phyloP scores from a whole-genome alignment of 2,888 invertebrate genomes.

The Adelognathus sp. region DNA sequence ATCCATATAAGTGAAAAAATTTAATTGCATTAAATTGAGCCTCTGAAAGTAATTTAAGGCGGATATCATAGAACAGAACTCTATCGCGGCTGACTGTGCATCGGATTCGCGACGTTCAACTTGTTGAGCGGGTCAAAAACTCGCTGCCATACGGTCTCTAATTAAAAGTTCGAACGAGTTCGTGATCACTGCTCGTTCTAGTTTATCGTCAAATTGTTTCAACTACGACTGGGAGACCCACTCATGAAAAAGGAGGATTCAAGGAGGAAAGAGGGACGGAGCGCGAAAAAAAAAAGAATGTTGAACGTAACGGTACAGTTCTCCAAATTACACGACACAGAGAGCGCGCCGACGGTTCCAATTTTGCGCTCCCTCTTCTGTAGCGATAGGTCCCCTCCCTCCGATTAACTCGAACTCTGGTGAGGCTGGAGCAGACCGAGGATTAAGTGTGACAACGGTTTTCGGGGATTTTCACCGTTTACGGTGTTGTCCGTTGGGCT shows the following conservation, averaged over 20 bases:
- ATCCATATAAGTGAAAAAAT: neutral
- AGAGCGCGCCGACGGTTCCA: conserved; percentile 43
- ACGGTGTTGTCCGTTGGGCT: conserved; percentile 46
- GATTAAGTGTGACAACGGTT: conserved; percentile 59
- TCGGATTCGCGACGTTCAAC: neutral
- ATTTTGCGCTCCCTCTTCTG: conserved; percentile 18
- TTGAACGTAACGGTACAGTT: conserved; percentile 31
- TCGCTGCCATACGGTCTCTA: neutral
- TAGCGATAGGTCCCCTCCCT: conserved; percentile 31
- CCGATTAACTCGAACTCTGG: conserved; percentile 50
- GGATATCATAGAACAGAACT: neutral
- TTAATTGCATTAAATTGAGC: neutral
- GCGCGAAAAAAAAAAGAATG: neutral
- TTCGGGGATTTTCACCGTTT: conserved; percentile 54
- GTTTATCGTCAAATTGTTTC: conserved; percentile 25
- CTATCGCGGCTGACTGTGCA: neutral
- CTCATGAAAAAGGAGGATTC: neutral
- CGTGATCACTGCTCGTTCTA: conserved; percentile 9
- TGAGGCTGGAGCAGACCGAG: conserved; percentile 42
- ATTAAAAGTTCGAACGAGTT: conserved; percentile 20
- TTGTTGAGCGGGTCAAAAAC: conserved; percentile 9
- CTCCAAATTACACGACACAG: conserved; percentile 46
- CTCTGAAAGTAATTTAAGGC: neutral
- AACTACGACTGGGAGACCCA: neutral
- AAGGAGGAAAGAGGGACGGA: conserved; percentile 9